Base-by-base conservation (phyloP, 1,140 invertebrate species). In the Ceratina calcarata region DNA sequence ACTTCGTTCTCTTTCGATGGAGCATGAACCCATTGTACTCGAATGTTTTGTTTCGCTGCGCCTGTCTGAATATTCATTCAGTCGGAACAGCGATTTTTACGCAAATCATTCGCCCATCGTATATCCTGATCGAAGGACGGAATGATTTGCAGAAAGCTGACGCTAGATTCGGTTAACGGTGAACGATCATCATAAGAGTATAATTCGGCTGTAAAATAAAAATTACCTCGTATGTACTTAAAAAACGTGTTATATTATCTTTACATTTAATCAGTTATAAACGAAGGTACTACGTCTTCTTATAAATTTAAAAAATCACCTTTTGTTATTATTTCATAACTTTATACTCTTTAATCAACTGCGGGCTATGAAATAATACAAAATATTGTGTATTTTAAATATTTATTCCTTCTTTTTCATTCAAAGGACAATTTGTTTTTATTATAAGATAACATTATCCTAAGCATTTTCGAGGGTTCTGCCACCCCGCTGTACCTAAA, bases 401-500 rank as follows among this genome's bases (percentile, higher is more conserved):
- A 93, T 93, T 93, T 93, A 93, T 93, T 92, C 91, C 91, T 92
- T 93, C 87, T 88, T 85, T 88, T 90, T 90, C 88, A 89, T 92
- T 91, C 82, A 92, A 92, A 92, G 92, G 92, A 93, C 88, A 92
- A 92, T 92, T 92, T 93, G 89, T 91, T 92, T 92, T 92, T 90
- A 91, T 92, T 92, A 93, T 93, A 92, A 92, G 91, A 92, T 93
- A 93, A 93, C 92, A 92, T 93, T 93, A 93, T 92, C 90, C 92
- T 93, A 93, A 91, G 91, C 90, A 92, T 92, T 90, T 91, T 92
- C 85, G 89, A 91, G 91, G 91, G 90, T 73, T 78, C 84, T 72
- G 71, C 37, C 81, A 83, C 91, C 91, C 91, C 89, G 86, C 90
- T 86, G 88, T 93, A 92, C 90, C 92, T 93, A 93, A 93, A 93